Base-by-base conservation (phyloP, 2,113 vertebrate species). In the Manacus vitellinus region DNA sequence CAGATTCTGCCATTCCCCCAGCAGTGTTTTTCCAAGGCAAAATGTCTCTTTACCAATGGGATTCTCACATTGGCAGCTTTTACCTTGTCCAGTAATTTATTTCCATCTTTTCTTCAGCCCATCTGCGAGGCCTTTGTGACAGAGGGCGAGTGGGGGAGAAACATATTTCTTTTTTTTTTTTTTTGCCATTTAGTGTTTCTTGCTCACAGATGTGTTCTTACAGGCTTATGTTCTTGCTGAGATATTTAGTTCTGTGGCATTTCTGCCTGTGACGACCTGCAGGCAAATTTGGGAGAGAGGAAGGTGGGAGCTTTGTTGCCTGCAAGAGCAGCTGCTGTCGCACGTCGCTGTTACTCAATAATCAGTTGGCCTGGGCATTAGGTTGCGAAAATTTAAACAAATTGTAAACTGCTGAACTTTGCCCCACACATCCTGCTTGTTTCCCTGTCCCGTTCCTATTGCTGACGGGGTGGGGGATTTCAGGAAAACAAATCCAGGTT, bases 371-470 rank as follows among this genome's bases (percentile, higher is more conserved):
- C 71, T 95, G 92, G 89, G 70, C 74, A 4, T 79, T 4, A 65
- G 54, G 76, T 94, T 96, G 89, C 51, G 54, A 87, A 95, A 96
- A 92, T n/a, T 61, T 73, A 58, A 89, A 87, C 92, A 61, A 79
- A 94, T 88, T 68, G 39, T 80, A 44, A 89, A 70, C 37, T 52
- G 65, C 55, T 63, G 82, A 92, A 93, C 96, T 90, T 87, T 92
- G 91, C 68, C 88, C 88, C 17, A 2, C 28, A 5, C 76, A 5
- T n/a, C 39, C 52, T 37, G 65, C 70, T 68, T 22, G 3, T 87
- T 78, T 65, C 84, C 67, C 37, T 58, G 56, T 23, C 70, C 70
- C 8, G 33, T 37, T 44, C 65, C n/a, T 30, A 0, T 18, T 35
- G 79, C 89, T 95, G 92, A 65, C 5, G 6, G 77, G 30, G 46